A percentile compares a stretch with the other conserved stretches of the same genome.
Conservation (phyloP, 2,113 vertebrate species). For the Felis chaus region DNA sequence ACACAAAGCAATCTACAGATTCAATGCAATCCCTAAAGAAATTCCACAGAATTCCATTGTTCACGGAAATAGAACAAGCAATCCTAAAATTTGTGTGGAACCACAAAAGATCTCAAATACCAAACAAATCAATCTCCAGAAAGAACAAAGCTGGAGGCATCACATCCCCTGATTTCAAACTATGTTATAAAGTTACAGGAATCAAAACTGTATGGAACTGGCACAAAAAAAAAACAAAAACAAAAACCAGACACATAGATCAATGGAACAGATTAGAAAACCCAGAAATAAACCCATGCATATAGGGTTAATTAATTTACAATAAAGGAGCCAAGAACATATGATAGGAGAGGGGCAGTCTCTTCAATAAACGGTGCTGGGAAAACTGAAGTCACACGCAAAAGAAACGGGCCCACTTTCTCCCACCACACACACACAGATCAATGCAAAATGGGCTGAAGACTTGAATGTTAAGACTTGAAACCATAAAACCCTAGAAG, state of each 20-base stretch:
- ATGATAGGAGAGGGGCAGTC: fast-evolving
- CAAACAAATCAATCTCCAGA: not conserved
- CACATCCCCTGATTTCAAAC: not conserved
- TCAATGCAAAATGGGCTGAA: not conserved
- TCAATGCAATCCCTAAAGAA: not conserved
- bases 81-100: not conserved
- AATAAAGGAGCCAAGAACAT: too few species aligned
- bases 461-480: not conserved
- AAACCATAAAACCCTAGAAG: not conserved
- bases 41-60: not conserved
- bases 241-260: not conserved
- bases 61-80: not conserved
- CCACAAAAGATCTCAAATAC: not conserved
- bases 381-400: not conserved
- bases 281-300: not conserved
- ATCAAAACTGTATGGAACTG: not conserved
- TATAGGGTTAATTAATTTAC: fast-evolving
- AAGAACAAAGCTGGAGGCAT: not conserved
- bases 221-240: not conserved
- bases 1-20: not conserved
- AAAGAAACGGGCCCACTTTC: fast-evolving
- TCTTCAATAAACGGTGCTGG: not conserved
- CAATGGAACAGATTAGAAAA: not conserved
- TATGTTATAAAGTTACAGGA: not conserved
- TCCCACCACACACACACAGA: fast-evolving